Base-by-base conservation (phyloP, 2,888 invertebrate genomes). In the Megamerina dolium region DNA sequence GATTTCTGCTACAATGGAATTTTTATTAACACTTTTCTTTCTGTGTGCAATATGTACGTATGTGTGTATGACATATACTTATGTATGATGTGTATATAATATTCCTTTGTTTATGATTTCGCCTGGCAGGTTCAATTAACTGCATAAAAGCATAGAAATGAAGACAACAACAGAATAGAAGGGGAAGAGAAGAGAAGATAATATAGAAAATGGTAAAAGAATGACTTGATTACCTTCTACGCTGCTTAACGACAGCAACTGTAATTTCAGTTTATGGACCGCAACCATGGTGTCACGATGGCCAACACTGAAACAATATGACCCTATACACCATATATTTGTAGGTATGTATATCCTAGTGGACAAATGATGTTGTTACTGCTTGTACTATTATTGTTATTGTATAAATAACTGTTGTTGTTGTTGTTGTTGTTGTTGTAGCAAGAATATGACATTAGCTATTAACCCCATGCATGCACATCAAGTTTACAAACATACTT, bases 401-500 rank as follows among this genome's bases (percentile, higher is more conserved):
- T 57, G 56, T 55, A 53, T 54, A 52, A 52, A 57, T 52, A 55
- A 63, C n/a, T n/a, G n/a, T n/a, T n/a, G n/a, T 31, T 35, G 29
- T 35, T 43, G 34, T 40, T 42, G 36, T 40, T 36, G 35, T 37
- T 43, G 27, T 21, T 37, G 9, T 60, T 57, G 56, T 55, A 53
- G 53, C 53, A 52, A 57, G 51, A 55, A 63, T 61, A 61, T 60
- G 63, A 60, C 57, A 64, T 61, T 59, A 62, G 63, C 62, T 60
- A 61, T 62, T 62, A 64, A 61, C 64, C 60, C 60, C 58, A 55
- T 57, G 56, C 55, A 60, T 63, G 60, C 60, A 56, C 58, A 59
- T 63, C 54, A 52, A 63, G 56, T 61, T 61, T 60, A 59, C 59
- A 63, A 52, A 20, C 12, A 19, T 26, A 18, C 12, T 26, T 12